Evolutionary conservation across 2,888 invertebrate species (phyloP).

Genomic region (Opisthograptis luteolata): DNA sequence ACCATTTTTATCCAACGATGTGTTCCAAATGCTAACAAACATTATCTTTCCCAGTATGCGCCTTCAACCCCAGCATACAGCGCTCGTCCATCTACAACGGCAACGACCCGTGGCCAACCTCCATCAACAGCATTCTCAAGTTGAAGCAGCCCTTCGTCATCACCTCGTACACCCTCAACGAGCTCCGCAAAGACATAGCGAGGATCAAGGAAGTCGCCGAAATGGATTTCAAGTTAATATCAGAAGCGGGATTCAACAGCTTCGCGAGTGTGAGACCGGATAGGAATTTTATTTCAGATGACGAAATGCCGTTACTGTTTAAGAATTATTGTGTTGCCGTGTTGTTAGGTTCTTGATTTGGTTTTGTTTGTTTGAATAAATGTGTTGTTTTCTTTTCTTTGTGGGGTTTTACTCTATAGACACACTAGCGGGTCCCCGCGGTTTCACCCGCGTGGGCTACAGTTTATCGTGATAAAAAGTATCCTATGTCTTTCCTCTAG

Average conservation of each 20-base stretch:
- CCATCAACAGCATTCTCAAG: conserved; percentile 83
- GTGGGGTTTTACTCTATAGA: too few species aligned
- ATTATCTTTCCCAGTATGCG: conserved; percentile 85
- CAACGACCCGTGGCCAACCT: conserved; percentile 87
- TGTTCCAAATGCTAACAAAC: too few species aligned
- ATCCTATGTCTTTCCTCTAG: too few species aligned
- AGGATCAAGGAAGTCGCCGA: conserved; percentile 82
- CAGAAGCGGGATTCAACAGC: conserved; percentile 85
- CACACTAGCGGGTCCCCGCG: too few species aligned
- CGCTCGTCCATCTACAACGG: conserved; percentile 86
- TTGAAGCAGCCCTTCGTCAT: conserved; percentile 85
- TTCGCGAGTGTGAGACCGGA: conserved; percentile 89
- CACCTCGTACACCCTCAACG: conserved; percentile 88
- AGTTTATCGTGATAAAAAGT: too few species aligned
- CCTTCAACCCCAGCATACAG: conserved; percentile 89
- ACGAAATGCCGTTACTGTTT: conserved; percentile 87
- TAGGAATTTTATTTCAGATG: conserved; percentile 89
- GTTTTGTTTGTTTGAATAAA: conserved; percentile 33
- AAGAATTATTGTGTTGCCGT: conserved; percentile 88
- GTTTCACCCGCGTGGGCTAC: too few species aligned
- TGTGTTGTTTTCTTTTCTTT: conserved; percentile 4
- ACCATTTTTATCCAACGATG: too few species aligned
- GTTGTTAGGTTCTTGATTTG: conserved; percentile 61
- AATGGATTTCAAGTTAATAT: conserved; percentile 73
- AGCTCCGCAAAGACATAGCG: conserved; percentile 85